Base-by-base conservation (phyloP, 2,888 invertebrate genomes). In the Pterostichus niger region DNA sequence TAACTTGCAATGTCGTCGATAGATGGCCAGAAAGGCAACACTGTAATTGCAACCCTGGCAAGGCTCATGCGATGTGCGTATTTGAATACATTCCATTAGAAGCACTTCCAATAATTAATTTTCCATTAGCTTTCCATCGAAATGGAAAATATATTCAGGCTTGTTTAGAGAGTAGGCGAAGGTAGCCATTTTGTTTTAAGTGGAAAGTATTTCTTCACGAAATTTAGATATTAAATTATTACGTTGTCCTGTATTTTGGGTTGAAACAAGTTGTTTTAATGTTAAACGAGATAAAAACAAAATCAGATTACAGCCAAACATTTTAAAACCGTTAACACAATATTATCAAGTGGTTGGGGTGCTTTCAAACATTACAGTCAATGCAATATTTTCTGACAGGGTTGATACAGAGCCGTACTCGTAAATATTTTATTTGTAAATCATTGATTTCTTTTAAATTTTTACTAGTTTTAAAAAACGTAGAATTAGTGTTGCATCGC, bases 61-160 rank as follows among this genome's bases (percentile, higher is more conserved):
- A 64, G 64, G 5, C 35, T 13, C 64, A 64, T 64, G 64, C 64
- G 64, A 64, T 64, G 64, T 59, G 59, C 59, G 59, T 64, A 64
- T 64, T 64, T 64, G 35, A 64, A 64, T 64, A 64, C 64, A 64
- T 64, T 64, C 35, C 64, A 64, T 64, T 64, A 64, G 35, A 11
- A 11, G 35, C 64, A 64, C 64, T 64, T 40, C 35, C 64, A 64
- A 64, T 64, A 64, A 64, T 64, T 64, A 64, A 64, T 64, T 64
- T 64, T 64, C 64, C 64, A 64, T 64, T 64, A 64, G 64, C 64
- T 35, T 7, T n/a, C 9, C 11, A 11, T 31, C 31, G 13, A n/a
- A 33, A 35, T 33, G 33, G 13, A 64, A 35, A 64, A 13, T 64
- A 64, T 13, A 64, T 64, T 64, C 13, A 33, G 35, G 35, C 13